Conservation (phyloP, 1,140 invertebrate genomes). For the Drosophila littoralis region DNA sequence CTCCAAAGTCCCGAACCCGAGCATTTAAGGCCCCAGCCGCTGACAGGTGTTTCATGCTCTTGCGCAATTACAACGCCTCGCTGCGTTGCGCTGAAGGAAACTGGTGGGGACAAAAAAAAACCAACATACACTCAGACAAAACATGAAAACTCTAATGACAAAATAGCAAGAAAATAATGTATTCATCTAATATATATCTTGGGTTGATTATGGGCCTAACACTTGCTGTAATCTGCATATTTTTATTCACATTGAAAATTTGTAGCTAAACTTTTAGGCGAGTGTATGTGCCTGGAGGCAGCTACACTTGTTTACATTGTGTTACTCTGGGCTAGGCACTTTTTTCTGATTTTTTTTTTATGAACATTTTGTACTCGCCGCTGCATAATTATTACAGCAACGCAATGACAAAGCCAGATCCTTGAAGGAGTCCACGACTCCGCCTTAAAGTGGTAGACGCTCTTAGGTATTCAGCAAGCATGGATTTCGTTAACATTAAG, state of each 20-base stretch:
- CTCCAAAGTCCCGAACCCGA: conserved; percentile 4
- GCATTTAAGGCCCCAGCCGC: conserved; percentile 52
- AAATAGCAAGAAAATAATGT: background rate
- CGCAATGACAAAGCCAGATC: conserved; percentile 29
- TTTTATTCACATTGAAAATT: background rate
- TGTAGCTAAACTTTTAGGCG: background rate
- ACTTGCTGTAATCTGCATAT: no score
- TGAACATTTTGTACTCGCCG: conserved; percentile 44
- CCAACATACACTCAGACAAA: conserved; percentile 20
- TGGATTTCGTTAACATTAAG: conserved; percentile 29
- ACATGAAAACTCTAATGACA: background rate
- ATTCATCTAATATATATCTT: no score
- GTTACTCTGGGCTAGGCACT: conserved; percentile 22
- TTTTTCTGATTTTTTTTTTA: conserved; percentile 28
- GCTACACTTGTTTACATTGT: conserved; percentile 37
- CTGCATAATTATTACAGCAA: conserved; percentile 63
- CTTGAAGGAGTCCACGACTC: conserved; percentile 34
- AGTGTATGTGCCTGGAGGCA: conserved; percentile 13
- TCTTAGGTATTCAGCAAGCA: conserved; percentile 25
- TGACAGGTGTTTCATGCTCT: conserved; percentile 65
- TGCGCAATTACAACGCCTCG: conserved; percentile 70
- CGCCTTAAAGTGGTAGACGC: conserved; percentile 43
- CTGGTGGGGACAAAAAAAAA: background rate
- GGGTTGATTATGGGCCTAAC: background rate
- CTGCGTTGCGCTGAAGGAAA: conserved; percentile 26